Conservation (phyloP, 2,888 invertebrate species). For the Tineola bisselliella region DNA sequence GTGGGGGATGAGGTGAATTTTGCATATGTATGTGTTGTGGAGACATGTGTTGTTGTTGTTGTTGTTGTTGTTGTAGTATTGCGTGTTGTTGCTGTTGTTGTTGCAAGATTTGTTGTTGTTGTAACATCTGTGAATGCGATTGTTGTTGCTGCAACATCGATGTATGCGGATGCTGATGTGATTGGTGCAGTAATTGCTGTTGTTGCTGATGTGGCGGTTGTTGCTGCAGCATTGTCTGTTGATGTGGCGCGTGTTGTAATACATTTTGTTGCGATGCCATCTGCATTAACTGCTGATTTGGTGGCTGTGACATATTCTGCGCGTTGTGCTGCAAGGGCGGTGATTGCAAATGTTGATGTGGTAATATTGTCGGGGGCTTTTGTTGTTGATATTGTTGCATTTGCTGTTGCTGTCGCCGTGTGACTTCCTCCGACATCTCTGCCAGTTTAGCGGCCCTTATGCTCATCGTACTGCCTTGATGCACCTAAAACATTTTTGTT, state of each 20-base stretch:
- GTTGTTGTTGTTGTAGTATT: slow-evolving; percentile 15
- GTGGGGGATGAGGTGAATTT: slow-evolving; percentile 13
- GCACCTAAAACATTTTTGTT: slow-evolving; percentile 20
- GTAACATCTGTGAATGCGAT: slow-evolving; percentile 25
- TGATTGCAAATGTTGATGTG: slow-evolving; percentile 21
- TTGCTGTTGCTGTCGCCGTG: slow-evolving; percentile 65
- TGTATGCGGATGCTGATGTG: slow-evolving; percentile 20
- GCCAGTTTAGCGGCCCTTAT: slow-evolving; percentile 72
- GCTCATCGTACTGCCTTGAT: slow-evolving; percentile 32
- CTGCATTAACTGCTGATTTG: slow-evolving; percentile 19
- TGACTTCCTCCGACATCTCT: slow-evolving; percentile 85
- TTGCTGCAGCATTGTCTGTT: slow-evolving; percentile 17
- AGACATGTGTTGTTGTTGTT: slow-evolving; percentile 20
- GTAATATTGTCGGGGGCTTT: slow-evolving; percentile 17
- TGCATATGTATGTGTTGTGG: slow-evolving; percentile 18
- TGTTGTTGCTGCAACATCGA: slow-evolving; percentile 38
- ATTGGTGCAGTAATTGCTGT: slow-evolving; percentile 26
- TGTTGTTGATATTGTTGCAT: slow-evolving; percentile 33
- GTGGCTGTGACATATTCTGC: slow-evolving; percentile 23
- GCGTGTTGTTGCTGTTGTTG: background rate
- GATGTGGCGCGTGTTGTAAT: slow-evolving; percentile 26
- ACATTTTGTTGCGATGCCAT: slow-evolving; percentile 23
- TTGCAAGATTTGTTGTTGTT: background rate
- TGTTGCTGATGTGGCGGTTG: slow-evolving; percentile 19
- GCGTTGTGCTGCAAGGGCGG: slow-evolving; percentile 25